Base-by-base conservation (phyloP, 2,888 invertebrate species). In the Eupithecia vulgata region DNA sequence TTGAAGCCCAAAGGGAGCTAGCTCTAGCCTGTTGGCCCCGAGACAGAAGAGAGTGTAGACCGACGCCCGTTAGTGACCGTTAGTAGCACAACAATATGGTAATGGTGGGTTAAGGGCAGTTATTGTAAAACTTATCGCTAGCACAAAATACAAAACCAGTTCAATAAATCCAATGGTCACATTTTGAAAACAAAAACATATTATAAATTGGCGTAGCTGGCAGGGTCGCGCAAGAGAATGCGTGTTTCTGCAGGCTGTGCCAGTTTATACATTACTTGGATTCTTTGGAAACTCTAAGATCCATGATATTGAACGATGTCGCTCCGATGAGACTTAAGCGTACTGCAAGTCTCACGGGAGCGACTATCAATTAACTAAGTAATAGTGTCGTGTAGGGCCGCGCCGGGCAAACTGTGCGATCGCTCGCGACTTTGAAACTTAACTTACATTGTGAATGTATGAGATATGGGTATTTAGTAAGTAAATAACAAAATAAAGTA, bases 71-170 rank as follows among this genome's bases (percentile, higher is more conserved):
- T 68, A 67, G 67, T 69, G 7, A 17, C 59, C 65, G 66, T 74
- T 74, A 74, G 42, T 69, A 21, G 68, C 74, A 69, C 68, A 52
- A 21, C 10, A 52, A 12, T 21, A 66, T 71, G 69, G 35, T 52
- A 15, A 67, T 64, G 70, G 70, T 48, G 59, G 66, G 66, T 68
- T 21, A 68, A 64, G 40, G 59, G 25, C 52, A 84, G 80, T 91
- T 40, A 48, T 79, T 25, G 67, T 64, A 10, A 42, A 67, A 21
- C 25, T 62, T 59, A 67, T 35, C 13, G 35, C 52, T 45, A 34
- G 34, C 8, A 67, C 45, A 17, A 57, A 17, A 57, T 25, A 6
- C 2, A 30, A 7, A 30, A 59, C 62, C 21, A 62, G 40, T 59
- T 57, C 13, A 66, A 35, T 42, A 15, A 17, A 45, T 68, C 48